Evolutionary conservation across 2,888 invertebrate genomes (phyloP).

Genomic region (Drosophila picticornis): DNA sequence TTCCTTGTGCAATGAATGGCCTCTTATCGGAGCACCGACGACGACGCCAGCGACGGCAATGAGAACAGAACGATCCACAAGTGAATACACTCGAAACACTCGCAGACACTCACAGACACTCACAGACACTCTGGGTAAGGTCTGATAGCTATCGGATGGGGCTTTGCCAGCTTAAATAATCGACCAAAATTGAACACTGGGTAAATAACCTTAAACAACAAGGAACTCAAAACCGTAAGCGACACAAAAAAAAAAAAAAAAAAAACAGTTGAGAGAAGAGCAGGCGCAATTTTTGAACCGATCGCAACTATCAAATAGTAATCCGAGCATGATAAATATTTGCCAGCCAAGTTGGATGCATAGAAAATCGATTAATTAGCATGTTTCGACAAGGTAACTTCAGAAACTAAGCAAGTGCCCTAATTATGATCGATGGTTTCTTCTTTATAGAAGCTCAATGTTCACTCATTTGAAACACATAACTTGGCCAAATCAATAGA

Average conservation of each 20-base stretch:
- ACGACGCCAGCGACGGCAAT: neutral
- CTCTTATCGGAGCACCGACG: constrained; percentile 32
- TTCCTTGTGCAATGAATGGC: constrained; percentile 57
- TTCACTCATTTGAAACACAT: neutral
- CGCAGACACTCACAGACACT: too few relatives aligned
- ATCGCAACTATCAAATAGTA: neutral
- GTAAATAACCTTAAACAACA: neutral
- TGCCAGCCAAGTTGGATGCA: neutral
- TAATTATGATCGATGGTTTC: neutral
- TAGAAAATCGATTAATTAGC: neutral
- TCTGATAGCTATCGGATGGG: constrained; percentile 20
- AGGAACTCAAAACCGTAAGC: neutral
- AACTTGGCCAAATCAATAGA: neutral
- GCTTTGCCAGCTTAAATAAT: constrained; percentile 10
- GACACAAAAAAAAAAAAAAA: neutral
- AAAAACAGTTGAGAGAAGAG: neutral
- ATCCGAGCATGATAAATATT: neutral
- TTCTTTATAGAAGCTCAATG: neutral
- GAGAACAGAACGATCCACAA: neutral
- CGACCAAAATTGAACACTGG: neutral
- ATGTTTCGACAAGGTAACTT: neutral
- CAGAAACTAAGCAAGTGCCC: neutral
- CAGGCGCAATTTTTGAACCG: neutral
- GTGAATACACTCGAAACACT: constrained; percentile 6
- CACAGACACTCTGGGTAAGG: neutral